phyloP scores from a whole-genome alignment of 2,797 vertebrate genomes.

The Lacerta viridis region DNA sequence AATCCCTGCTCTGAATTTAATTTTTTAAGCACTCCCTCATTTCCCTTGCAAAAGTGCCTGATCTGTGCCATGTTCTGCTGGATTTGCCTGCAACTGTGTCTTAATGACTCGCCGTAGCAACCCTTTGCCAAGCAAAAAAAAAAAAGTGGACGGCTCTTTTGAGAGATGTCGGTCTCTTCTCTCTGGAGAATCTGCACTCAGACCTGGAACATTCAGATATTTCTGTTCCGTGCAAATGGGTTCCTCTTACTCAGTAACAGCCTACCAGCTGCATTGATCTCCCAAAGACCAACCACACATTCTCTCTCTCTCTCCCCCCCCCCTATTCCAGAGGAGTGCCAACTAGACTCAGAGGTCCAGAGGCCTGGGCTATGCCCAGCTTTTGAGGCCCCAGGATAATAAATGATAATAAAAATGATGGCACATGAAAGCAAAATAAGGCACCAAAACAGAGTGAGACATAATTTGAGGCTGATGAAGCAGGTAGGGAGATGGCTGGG shows the following conservation, averaged over 20 bases:
- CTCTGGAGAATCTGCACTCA: neutral
- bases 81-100: neutral
- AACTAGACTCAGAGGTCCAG: no score
- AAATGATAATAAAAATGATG: no score
- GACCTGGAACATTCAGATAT: neutral
- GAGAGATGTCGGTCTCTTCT: neutral
- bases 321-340: no score
- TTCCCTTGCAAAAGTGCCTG: constrained; percentile 25
- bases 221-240: neutral
- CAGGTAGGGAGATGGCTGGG: no score
- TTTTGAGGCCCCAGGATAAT: no score
- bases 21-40: constrained; percentile 26
- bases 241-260: neutral
- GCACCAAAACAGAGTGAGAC: no score
- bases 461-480: no score
- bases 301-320: no score
- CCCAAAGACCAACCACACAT: no score
- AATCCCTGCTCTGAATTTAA: constrained; percentile 44
- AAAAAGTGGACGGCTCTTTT: neutral
- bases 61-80: neutral
- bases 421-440: no score
- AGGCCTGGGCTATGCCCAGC: no score
- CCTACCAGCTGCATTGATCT: neutral
- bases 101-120: neutral
- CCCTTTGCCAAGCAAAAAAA: neutral